Conservation (phyloP, 1,140 invertebrate species). For the Euschistus heros region DNA sequence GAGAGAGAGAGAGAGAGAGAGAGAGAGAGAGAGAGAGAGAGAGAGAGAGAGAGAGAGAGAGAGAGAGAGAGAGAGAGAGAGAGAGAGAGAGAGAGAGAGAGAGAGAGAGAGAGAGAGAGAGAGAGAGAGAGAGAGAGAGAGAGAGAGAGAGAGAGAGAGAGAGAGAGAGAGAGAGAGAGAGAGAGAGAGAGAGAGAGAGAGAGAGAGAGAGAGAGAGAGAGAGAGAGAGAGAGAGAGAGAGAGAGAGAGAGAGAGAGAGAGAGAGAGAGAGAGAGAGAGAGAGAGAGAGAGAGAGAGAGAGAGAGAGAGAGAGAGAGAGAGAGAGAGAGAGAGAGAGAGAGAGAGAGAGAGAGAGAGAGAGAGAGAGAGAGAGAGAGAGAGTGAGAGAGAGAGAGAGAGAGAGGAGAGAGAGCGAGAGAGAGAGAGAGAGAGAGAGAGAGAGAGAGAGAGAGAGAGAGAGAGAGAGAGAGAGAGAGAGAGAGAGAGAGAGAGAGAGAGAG, state of each 20-base stretch:
- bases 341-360: slow-evolving; percentile 1
- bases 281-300: slow-evolving; percentile 7
- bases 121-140: slow-evolving; percentile 14
- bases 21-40: slow-evolving; percentile 13
- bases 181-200: slow-evolving; percentile 16
- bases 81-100: slow-evolving; percentile 14
- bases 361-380: not conserved
- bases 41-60: slow-evolving; percentile 10
- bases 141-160: slow-evolving; percentile 5
- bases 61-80: slow-evolving; percentile 13
- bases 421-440: slow-evolving; percentile 13
- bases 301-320: slow-evolving; percentile 18
- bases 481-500: slow-evolving; percentile 8
- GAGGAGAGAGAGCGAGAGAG: slow-evolving; percentile 18
- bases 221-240: slow-evolving; percentile 15
- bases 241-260: slow-evolving; percentile 8
- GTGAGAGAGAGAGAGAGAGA: not conserved
- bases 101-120: slow-evolving; percentile 14
- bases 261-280: slow-evolving; percentile 11
- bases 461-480: slow-evolving; percentile 10
- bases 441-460: slow-evolving; percentile 7
- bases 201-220: slow-evolving; percentile 17
- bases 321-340: slow-evolving; percentile 16
- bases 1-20: slow-evolving; percentile 14
- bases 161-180: slow-evolving; percentile 21